These are phyloP conservation scores for Sitodiplosis mosellana DNA, from an alignment of 1,140 invertebrate species.

Conservation along the genomic window DNA sequence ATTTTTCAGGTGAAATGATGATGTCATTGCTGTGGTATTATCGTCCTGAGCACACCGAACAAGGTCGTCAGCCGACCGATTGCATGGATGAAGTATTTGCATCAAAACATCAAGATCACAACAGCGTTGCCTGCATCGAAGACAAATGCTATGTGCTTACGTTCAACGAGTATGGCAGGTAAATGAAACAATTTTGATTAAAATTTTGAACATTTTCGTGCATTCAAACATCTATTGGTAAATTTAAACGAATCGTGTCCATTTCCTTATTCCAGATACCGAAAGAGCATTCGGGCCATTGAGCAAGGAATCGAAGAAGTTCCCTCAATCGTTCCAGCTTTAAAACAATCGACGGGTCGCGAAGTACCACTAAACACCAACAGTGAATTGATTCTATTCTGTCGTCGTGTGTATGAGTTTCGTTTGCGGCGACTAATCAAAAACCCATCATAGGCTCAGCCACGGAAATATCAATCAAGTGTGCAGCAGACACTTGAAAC, in stretches of 20 bases:
- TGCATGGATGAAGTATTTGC: conserved; percentile 86
- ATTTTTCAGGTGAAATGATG: conserved; percentile 79
- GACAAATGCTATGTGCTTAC: conserved; percentile 95
- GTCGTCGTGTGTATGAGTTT: conserved; percentile 87
- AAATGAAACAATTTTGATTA: no score
- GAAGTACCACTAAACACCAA: conserved; percentile 50
- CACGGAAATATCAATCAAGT: conserved; percentile 1
- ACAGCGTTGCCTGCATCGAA: conserved; percentile 93
- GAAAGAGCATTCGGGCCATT: conserved; percentile 31
- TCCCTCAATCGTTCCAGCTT: conserved; percentile 11
- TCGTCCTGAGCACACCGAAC: conserved; percentile 88
- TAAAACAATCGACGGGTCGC: conserved; percentile 19
- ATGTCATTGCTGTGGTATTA: conserved; percentile 95
- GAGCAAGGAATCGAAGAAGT: conserved; percentile 30
- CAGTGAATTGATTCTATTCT: conserved; percentile 81
- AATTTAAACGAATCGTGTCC: not conserved
- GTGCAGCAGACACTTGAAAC: not conserved
- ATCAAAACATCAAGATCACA: conserved; percentile 80
- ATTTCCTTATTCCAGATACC: conserved; percentile 25
- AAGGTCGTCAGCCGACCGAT: conserved; percentile 57
- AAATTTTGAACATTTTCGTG: no score
- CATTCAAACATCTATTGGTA: no score
- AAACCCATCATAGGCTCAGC: conserved; percentile 26
- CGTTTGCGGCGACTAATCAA: conserved; percentile 61
- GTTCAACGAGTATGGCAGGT: conserved; percentile 95